A percentile compares a stretch with the other conserved stretches of the same genome.
Conservation (phyloP, 2,113 vertebrate genomes). For the Aldabrachelys gigantea region DNA sequence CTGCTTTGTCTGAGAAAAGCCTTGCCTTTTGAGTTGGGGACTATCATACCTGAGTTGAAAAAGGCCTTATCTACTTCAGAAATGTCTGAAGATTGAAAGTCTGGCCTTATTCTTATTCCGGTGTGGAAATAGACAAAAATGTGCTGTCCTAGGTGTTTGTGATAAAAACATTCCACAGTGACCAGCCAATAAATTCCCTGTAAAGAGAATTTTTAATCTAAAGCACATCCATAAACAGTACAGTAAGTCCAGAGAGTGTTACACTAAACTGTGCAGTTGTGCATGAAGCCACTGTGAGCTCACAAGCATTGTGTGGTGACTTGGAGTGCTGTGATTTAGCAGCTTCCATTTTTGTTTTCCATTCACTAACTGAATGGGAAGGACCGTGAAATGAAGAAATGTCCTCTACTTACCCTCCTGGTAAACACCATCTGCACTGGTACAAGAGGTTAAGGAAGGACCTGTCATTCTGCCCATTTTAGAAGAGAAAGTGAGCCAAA, state of each 20-base stretch:
- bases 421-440: neutral
- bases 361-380: neutral
- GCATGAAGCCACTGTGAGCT: neutral
- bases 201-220: neutral
- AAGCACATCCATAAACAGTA: neutral
- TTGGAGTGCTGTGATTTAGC: neutral
- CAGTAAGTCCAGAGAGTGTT: neutral
- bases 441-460: neutral
- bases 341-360: neutral
- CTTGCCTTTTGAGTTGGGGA: neutral
- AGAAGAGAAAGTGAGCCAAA: neutral
- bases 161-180: too few relatives aligned
- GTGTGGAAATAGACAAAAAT: neutral
- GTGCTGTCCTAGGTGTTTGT: neutral
- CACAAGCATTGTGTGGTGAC: neutral
- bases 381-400: neutral
- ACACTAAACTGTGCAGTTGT: neutral
- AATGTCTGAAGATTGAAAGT: neutral
- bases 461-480: neutral
- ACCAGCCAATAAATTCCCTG: neutral
- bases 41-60: neutral
- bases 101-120: neutral
- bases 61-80: neutral
- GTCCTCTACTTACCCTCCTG: neutral
- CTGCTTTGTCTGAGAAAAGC: neutral